phyloP scores from a whole-genome alignment of 2,888 invertebrate genomes.

The Dexiosoma caninum region DNA sequence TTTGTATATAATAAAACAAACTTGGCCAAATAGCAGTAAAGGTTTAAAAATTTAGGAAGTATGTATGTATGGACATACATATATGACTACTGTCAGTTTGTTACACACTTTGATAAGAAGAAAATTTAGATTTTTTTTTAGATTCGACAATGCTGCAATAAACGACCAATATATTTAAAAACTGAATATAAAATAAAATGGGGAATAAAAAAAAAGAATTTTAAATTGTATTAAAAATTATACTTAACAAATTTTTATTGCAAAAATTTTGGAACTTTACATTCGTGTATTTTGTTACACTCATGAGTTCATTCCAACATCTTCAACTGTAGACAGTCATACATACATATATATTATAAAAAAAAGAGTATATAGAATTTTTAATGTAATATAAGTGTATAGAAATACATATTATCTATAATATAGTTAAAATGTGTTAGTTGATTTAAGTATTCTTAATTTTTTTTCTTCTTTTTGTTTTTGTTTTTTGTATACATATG shows the following conservation, averaged over 20 bases:
- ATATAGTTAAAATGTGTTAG: conserved; percentile 51
- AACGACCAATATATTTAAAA: too few species aligned
- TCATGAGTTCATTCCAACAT: conserved; percentile 32
- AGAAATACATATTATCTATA: conserved; percentile 21
- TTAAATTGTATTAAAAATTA: conserved; percentile 15
- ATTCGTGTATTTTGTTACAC: conserved; percentile 8
- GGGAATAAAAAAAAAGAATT: not conserved
- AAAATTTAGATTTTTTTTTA: too few species aligned
- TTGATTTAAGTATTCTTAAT: conserved; percentile 6
- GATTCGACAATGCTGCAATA: too few species aligned
- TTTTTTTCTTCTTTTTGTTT: not conserved
- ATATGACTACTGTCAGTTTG: too few species aligned
- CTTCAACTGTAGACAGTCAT: conserved; percentile 38
- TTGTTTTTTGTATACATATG: conserved; percentile 46
- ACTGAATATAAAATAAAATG: not conserved
- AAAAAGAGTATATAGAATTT: conserved; percentile 48
- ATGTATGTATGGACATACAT: too few species aligned
- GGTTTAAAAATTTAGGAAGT: too few species aligned
- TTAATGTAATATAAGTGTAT: conserved; percentile 18
- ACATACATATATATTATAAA: not conserved
- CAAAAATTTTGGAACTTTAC: conserved; percentile 38
- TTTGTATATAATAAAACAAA: too few species aligned
- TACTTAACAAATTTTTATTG: conserved; percentile 41
- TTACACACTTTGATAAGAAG: too few species aligned
- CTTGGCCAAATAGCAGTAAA: too few species aligned